Base-by-base conservation (phyloP, 2,888 invertebrate genomes). In the Drosophila prolongata region DNA sequence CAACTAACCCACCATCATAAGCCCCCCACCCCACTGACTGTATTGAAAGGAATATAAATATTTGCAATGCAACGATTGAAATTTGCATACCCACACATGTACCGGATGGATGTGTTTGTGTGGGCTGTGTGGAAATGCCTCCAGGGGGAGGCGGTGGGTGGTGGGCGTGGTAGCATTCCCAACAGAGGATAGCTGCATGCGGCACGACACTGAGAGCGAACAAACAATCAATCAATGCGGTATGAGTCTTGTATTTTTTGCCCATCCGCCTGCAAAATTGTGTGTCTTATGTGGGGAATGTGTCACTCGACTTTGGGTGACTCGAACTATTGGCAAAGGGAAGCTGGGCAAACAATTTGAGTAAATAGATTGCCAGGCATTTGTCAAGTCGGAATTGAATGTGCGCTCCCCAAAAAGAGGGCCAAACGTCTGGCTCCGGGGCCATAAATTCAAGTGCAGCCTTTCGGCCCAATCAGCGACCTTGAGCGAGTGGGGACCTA, bases 381-480 rank as follows among this genome's bases (percentile, higher is more conserved):
- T 73, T 70, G 65, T 50, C 67, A 46, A 47, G 44, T 35, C 5
- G 16, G 44, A 47, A 66, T 76, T 68, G 66, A 54, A 75, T 62
- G 50, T 34, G 47, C 53, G 50, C 60, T 43, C 71, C 30, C 40
- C 14, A 30, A 8, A 8, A 9, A 30, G 30, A 30, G 8, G 30
- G 30, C 30, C 30, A 30, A 30, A 30, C 1, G 30, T 30, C 30
- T 6, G 3, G 9, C 34, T 24, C 27, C 70, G 16, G 27, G 27
- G 70, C 81, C 67, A 79, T 85, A 85, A 85, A 82, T 87, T 89
- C 71, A 89, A 89, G 85, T 82, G 76, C 80, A 88, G 86, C 88
- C 86, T 85, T 77, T 80, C 54, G 55, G 42, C 57, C 76, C 69
- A 82, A 78, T 87, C 77, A 70, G 74, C 78, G 79, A 62, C 78